phyloP scores from a whole-genome alignment of 1,140 invertebrate genomes.

The Tribolium castaneum region DNA sequence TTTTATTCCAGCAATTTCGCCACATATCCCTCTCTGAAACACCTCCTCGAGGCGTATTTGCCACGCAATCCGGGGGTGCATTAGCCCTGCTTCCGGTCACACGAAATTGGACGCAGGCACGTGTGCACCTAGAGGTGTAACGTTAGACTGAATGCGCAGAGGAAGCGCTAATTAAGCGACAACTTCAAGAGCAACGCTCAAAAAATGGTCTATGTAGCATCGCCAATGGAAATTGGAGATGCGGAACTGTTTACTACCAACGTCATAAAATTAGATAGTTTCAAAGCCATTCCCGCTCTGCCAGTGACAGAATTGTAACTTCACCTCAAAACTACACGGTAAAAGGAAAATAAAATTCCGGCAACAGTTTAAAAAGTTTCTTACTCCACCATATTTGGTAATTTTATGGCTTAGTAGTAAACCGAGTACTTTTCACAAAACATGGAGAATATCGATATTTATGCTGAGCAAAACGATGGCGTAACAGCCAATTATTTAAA shows the following conservation, averaged over 20 bases:
- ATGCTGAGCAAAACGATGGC: no score
- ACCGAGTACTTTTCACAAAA: no score
- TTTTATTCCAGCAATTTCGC: neutral
- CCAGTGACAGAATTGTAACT: no score
- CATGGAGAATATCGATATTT: no score
- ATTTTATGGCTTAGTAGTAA: no score
- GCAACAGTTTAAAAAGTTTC: no score
- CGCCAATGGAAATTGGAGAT: neutral
- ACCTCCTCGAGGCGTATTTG: neutral
- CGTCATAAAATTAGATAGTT: neutral
- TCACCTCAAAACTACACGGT: no score
- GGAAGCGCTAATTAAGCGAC: neutral
- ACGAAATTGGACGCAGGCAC: conserved; percentile 47
- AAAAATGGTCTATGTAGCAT: neutral
- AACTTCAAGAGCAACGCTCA: neutral
- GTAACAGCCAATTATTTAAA: no score
- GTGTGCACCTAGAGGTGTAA: neutral
- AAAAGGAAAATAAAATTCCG: no score
- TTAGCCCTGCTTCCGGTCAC: conserved; percentile 53
- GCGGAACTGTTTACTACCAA: neutral
- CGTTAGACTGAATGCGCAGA: neutral
- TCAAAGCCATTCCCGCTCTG: no score
- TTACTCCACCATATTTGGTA: no score
- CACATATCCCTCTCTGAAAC: neutral
- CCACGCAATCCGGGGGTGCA: conserved; percentile 45